phyloP scores from a whole-genome alignment of 2,888 invertebrate genomes.

The Gisinianus flammeolus region DNA sequence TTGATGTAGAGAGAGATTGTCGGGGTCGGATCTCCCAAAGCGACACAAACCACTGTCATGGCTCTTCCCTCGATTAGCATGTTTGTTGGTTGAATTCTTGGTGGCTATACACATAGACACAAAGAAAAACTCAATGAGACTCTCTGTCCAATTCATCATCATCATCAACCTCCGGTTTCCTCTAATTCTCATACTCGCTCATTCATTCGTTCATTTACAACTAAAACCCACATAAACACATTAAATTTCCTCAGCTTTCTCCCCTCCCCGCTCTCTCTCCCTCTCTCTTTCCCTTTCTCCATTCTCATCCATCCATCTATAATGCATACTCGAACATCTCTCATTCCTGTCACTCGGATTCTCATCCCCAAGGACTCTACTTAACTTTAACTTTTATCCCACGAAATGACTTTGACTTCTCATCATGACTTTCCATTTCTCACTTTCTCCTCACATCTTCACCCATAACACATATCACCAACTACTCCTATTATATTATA shows the following conservation, averaged over 20 bases:
- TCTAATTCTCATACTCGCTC: neutral
- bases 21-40: constrained; percentile 84
- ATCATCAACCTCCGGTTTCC: constrained; percentile 1
- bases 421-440: neutral
- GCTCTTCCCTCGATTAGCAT: constrained; percentile 82
- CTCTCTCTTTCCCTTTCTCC: no score
- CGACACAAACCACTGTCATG: constrained; percentile 81
- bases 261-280: no score
- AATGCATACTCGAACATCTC: no score
- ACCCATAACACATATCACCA: no score
- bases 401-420: neutral
- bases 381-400: neutral
- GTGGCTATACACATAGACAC: constrained; percentile 68
- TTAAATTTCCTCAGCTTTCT: neutral
- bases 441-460: neutral
- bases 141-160: constrained; percentile 13
- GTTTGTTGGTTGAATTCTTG: constrained; percentile 82
- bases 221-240: constrained; percentile 14
- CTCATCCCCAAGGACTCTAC: neutral
- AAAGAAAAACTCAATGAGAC: neutral
- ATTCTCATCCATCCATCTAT: no score
- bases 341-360: neutral
- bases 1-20: constrained; percentile 82
- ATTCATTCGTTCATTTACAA: neutral
- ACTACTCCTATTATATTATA: no score